Evolutionary conservation across 2,113 vertebrate species (phyloP), one percentile per base, ranked within the genome.

Genomic region (Ophthalmolycus amberensis): DNA sequence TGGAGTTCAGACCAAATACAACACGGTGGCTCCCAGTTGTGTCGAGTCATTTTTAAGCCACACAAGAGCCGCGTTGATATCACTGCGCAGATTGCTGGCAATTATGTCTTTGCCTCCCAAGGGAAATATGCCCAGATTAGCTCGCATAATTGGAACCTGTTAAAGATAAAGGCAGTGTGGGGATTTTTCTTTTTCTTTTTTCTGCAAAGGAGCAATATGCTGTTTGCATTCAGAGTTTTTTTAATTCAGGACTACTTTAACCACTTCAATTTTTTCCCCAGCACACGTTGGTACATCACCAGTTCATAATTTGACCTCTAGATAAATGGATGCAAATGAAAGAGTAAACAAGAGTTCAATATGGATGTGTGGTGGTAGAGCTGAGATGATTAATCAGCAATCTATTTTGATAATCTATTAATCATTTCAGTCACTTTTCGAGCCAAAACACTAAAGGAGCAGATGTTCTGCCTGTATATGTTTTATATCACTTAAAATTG

Each of bases 51-150:
- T 94, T 91, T 78, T 70, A 89, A 84, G 79, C 83, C 80, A 71
- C 82, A 84, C 82, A 83, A 88, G 89, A 93, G 89, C 81, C 79
- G 66, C 14, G 76, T 82, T 84, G 84, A 84, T 90, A 85, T 92
- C 90, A 67, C 71, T 16, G 83, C 69, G 87, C 87, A 88, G 90
- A 92, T 91, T 91, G 90, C 78, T 87, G 83, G 88, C 92, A 92
- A 93, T 94, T 93, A 93, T 91, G 90, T 85, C 85, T 89, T 79
- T 69, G 63, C 65, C 58, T 93, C 92, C 88, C 84, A 1, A 46
- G 92, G 92, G 93, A 92, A 94, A 93, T 94, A 85, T 91, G 85
- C 88, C 87, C 92, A 90, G 92, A 94, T 94, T 93, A 94, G 90
- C 90, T 87, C 10, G 5, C 81, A 92, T 94, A 94, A 93, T 93